Conservation (phyloP, 1,140 invertebrate species). For the Drosophila punjabiensis region DNA sequence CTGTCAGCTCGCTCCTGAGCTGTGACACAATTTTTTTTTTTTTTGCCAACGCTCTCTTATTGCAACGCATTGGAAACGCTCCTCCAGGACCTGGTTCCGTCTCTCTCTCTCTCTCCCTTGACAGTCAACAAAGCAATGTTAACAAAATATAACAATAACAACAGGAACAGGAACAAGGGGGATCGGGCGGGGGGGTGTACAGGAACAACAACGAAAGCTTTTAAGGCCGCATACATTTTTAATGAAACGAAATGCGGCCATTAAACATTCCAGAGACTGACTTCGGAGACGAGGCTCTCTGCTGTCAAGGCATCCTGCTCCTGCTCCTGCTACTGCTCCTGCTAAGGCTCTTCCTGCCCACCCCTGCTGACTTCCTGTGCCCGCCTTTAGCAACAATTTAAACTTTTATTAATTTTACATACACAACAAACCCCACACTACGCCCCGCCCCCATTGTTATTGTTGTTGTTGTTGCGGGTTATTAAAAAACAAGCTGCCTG, state of each 20-base stretch:
- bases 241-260: slow-evolving; percentile 82
- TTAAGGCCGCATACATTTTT: slow-evolving; percentile 81
- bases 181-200: neutral
- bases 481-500: slow-evolving; percentile 75
- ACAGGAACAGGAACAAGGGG: slow-evolving; percentile 18
- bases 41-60: neutral
- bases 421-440: slow-evolving; percentile 22
- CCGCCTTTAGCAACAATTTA: slow-evolving; percentile 74
- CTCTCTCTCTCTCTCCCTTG: neutral
- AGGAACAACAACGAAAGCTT: slow-evolving; percentile 72
- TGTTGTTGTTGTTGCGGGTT: slow-evolving; percentile 69
- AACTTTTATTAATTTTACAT: slow-evolving; percentile 83
- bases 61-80: slow-evolving; percentile 18
- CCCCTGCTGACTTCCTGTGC: neutral
- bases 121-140: slow-evolving; percentile 37
- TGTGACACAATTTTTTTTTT: slow-evolving; percentile 25
- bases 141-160: slow-evolving; percentile 49
- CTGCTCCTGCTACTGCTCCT: neutral
- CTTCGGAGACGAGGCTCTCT: slow-evolving; percentile 32
- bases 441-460: neutral
- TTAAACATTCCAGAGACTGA: slow-evolving; percentile 73
- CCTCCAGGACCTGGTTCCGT: neutral
- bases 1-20: slow-evolving; percentile 30
- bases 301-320: slow-evolving; percentile 4
- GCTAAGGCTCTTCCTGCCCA: slow-evolving; percentile 3